Base-by-base conservation (phyloP, 2,113 vertebrate genomes). In the Neoarius graeffei region DNA sequence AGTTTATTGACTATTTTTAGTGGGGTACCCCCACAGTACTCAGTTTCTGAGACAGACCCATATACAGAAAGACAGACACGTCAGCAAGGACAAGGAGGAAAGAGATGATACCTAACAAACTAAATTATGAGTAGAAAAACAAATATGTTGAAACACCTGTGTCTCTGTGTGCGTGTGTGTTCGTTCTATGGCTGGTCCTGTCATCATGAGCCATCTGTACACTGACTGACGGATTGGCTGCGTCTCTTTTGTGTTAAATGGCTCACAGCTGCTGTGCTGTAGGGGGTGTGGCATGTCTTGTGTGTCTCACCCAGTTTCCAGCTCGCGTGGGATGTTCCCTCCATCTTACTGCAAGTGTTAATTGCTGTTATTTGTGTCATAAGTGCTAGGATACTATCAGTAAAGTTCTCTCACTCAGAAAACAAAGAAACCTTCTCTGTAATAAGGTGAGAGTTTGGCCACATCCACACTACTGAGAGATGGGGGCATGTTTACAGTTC, bases 131-230 rank as follows among this genome's bases (percentile, higher is more conserved):
- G 76, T 73, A 57, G 54, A 19, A 23, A 57, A 19, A 27, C 54
- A 83, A 74, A 48, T 74, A 83, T 35, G 84, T n/a, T 25, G 8
- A 13, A 52, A 23, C 19, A 20, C 19, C 7, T 19, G 17, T 19
- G 59, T 19, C 2, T 59, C 14, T 20, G 59, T 60, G 89, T 89
- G 30, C 13, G 30, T 19, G 69, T 19, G 30, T 9, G 69, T 73
- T 15, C 1, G 8, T 4, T 62, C 81, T 88, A 88, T 89, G 89
- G 83, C 84, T 62, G 5, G 54, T 30, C 83, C 92, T 93, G 92
- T 95, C 93, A 94, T 93, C 93, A 92, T 71, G 81, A 88, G 85
- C 89, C 87, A 88, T 93, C 93, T 92, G 82, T 54, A 85, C 52
- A 50, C 14, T 85, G 92, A 93, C 92, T 92, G 86, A 66, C 42